Base-by-base conservation (phyloP, 2,797 vertebrate genomes). In the Gorsachius magnificus region DNA sequence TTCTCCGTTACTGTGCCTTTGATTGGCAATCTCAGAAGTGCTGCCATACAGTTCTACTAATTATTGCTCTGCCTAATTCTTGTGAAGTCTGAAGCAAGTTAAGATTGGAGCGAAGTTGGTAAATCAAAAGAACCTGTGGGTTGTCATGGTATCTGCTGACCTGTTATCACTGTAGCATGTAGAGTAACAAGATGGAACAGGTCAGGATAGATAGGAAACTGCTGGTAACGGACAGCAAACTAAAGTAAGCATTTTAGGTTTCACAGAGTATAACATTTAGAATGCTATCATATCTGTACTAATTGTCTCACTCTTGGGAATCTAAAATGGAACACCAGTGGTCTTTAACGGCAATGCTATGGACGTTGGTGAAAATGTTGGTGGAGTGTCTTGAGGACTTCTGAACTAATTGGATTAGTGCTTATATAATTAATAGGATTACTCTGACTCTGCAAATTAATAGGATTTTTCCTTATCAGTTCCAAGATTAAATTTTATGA, bases 391-490 rank as follows among this genome's bases (percentile, higher is more conserved):
- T 94, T 45, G 65, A 89, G 66, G 72, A 91, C 87, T 72, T 92
- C 31, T 84, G 89, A 89, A 91, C 76, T 95, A 96, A 94, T 92
- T 93, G 88, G 94, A 96, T 96, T 96, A 96, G 54, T 91, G 82
- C 31, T 70, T 90, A 84, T 89, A 85, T 84, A 96, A 96, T 93
- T 95, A 96, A 93, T 83, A 90, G 84, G 91, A 95, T 97, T 96
- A 95, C 57, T 91, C 69, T 75, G 64, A 89, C 69, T 92, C 69
- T 66, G 41, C n/a, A 90, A 89, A 82, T 81, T 94, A 96, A 96
- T 82, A 75, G 89, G 64, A 92, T 95, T 93, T 95, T 92, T 93
- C 50, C 86, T 95, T 94, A 97, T 95, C 94, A 96, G 70, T 63
- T 56, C 68, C 63, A 65, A 31, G 72, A 63, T 94, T 89, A 91